Base-by-base conservation (phyloP, 2,113 vertebrate genomes). In the Sorex fumeus region DNA sequence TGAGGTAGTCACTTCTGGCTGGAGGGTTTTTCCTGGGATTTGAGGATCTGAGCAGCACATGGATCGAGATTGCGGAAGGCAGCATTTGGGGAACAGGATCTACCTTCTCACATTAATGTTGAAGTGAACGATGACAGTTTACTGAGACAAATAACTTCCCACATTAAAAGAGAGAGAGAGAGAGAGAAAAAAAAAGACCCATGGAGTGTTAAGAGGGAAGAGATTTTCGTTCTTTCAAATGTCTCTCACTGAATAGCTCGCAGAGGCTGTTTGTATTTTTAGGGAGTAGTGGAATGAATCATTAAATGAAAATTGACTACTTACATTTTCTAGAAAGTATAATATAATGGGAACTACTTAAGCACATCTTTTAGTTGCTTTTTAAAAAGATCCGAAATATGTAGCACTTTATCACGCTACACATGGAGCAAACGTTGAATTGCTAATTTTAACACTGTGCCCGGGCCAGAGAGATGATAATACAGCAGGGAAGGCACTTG, bases 321-420 rank as follows among this genome's bases (percentile, higher is more conserved):
- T 88, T 47, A 13, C 18, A 12, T 81, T 88, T 85, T 67, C 50
- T 62, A 70, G 50, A 81, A 82, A 32, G 32, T 70, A 34, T 82
- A 83, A 19, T 66, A 40, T 11, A 43, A 74, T 25, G 19, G n/a
- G 43, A 66, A 36, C 30, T 53, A 74, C 16, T 85, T 85, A 66
- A 74, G 30, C 53, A 9, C n/a, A 87, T 43, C 60, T 57, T 32
- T 82, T 34, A 8, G 77, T 36, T 50, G 47, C 47, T 84, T 60
- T 45, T 76, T 82, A 30, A 82, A 77, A 78, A 64, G 78, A 79
- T 30, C 40, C 83, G 50, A 84, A 88, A 84, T n/a, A 40, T 70
- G 60, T 70, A 57, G 45, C 75, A 32, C 7, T 8, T 28, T 64
- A 69, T 60, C 69, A 83, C 88, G 62, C 32, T 72, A n/a, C 40